Conservation (phyloP, 1,140 invertebrate species). For the Oryzaephilus surinamensis region DNA sequence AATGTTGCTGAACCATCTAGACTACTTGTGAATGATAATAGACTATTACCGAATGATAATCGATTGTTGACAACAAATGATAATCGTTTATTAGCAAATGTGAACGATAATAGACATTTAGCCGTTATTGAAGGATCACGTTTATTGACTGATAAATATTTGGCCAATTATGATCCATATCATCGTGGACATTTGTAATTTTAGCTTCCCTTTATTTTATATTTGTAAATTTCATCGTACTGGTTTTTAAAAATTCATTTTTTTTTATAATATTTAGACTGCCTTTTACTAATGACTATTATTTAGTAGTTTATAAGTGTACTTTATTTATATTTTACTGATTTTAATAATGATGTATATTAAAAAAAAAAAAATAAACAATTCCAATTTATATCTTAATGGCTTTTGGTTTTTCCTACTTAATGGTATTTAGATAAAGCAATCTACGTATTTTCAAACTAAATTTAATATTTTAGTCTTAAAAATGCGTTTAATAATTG, state of each 20-base stretch:
- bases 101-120: conserved; percentile 26
- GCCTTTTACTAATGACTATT: background rate
- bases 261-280: background rate
- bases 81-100: conserved; percentile 15
- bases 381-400: background rate
- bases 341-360: background rate
- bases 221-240: conserved; percentile 1
- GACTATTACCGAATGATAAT: conserved; percentile 27
- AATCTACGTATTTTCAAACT: too few species aligned
- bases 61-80: conserved; percentile 25
- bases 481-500: too few species aligned
- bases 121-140: conserved; percentile 26
- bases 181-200: conserved; percentile 32
- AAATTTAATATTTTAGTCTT: too few species aligned
- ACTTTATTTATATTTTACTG: background rate
- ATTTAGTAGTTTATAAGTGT: background rate
- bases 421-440: too few species aligned
- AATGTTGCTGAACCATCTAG: conserved; percentile 27
- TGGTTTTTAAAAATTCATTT: conserved; percentile 1
- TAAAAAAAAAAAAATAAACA: background rate
- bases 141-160: conserved; percentile 33
- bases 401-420: too few species aligned
- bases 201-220: conserved; percentile 2
- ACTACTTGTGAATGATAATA: conserved; percentile 28
- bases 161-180: conserved; percentile 33